Conservation (phyloP, 2,797 vertebrate genomes). For the Schizothorax lantsangensis region DNA sequence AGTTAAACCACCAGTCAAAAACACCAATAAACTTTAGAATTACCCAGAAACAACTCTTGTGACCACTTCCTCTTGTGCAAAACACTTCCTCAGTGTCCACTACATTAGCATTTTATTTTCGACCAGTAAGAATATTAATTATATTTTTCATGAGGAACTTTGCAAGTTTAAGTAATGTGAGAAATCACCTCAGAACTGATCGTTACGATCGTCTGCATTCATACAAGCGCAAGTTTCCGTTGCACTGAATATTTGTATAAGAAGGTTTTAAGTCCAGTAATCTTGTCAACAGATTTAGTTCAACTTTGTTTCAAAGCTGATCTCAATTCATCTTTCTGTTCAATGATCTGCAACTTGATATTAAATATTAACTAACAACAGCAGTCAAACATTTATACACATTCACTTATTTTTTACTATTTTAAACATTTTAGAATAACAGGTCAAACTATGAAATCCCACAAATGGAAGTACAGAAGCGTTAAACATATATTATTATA, state of each 20-base stretch:
- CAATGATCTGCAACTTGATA: not conserved
- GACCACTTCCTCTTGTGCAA: no score
- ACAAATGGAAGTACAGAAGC: not conserved
- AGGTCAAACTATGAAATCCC: not conserved
- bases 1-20: no score
- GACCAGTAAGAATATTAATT: not conserved
- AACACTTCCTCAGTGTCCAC: no score
- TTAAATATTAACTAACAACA: no score
- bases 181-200: not conserved
- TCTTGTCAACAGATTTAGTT: not conserved
- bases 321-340: not conserved
- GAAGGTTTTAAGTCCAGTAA: no score
- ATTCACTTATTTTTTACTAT: no score
- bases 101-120: not conserved
- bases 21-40: no score
- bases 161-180: not conserved
- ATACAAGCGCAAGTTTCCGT: not conserved
- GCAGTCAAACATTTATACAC: no score
- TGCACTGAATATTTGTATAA: not conserved
- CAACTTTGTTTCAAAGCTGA: not conserved
- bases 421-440: no score
- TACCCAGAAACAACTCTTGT: no score
- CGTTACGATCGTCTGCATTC: not conserved
- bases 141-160: not conserved
- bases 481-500: not conserved